Percentiles rank a stretch among this genome's conserved stretches.
Conservation (phyloP, 2,888 invertebrate species). For the Drosophila paranaensis region DNA sequence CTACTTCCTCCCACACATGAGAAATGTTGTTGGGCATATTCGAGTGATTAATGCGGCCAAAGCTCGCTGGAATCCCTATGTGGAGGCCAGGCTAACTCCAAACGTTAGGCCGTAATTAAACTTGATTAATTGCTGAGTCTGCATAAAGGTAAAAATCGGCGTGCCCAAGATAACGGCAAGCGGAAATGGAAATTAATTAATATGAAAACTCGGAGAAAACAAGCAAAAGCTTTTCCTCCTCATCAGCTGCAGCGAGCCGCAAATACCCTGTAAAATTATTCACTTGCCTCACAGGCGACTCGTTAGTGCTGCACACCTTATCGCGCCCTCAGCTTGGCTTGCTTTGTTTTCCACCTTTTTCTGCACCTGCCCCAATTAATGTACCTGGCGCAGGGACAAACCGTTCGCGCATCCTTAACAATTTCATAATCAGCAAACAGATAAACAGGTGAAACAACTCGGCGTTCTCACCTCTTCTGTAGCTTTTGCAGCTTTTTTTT, state of each 20-base stretch:
- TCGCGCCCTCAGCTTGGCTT: background rate
- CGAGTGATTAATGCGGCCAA: conserved; percentile 73
- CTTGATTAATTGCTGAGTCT: conserved; percentile 81
- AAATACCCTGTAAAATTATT: conserved; percentile 20
- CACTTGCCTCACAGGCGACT: too few relatives aligned
- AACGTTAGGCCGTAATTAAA: conserved; percentile 75
- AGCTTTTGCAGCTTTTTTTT: conserved; percentile 45
- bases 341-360: conserved; percentile 18
- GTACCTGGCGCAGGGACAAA: conserved; percentile 5
- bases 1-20: conserved; percentile 49
- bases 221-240: conserved; percentile 28
- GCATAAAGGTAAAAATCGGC: conserved; percentile 75
- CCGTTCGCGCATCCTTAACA: conserved; percentile 32
- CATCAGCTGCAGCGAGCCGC: background rate
- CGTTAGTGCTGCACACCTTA: background rate
- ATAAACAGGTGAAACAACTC: conserved; percentile 62
- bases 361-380: conserved; percentile 61
- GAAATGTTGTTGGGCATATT: conserved; percentile 71
- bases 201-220: conserved; percentile 49
- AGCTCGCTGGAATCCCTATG: conserved; percentile 47
- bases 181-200: conserved; percentile 74
- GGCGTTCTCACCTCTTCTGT: conserved; percentile 10
- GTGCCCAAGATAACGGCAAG: conserved; percentile 66
- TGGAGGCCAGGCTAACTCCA: conserved; percentile 19
- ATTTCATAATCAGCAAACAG: conserved; percentile 62